Evolutionary conservation across 2,888 invertebrate genomes (phyloP), one percentile per base, ranked within the genome.

Genomic region (Drosophila monieri): DNA sequence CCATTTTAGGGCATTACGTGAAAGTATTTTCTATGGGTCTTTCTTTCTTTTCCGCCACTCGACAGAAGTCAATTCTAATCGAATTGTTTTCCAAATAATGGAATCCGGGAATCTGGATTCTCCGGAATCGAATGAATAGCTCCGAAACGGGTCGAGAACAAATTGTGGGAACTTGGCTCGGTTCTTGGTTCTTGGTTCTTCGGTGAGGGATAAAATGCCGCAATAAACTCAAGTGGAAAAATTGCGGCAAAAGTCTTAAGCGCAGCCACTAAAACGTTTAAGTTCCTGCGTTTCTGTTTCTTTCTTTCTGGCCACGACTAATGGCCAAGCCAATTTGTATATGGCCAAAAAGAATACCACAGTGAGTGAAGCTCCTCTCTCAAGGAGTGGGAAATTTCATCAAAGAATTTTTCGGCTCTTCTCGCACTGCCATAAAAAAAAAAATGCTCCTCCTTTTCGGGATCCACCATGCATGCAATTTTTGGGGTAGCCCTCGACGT

Each of bases 51-150:
- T 73, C 43, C 51, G 44, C 59, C 85, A 88, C 88, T 88, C 88
- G 88, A 89, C 88, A 88, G 88, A 88, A 88, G 89, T 88, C 89
- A 89, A 85, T 88, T 85, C 89, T 76, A 84, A 89, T 88, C 87
- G 85, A 89, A 89, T 89, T 88, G 85, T 89, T 85, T 85, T 78
- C 73, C 76, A 85, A 86, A 89, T 88, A 88, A 78, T 69, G 56
- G 58, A 58, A 43, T 49, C 49, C 39, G 49, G 67, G 62, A 46
- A 53, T 65, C 73, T 62, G 56, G 18, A 54, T 80, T 86, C 39
- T 15, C 3, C 27, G 65, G 81, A 80, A 80, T 74, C 56, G 76
- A 60, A 59, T 76, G 76, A 79, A 71, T 76, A 61, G 72, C 55
- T 35, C 57, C 37, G 27, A 52, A 52, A 48, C 37, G 52, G 43